Conservation (phyloP, 2,888 invertebrate genomes). For the Dolomedes plantarius region DNA sequence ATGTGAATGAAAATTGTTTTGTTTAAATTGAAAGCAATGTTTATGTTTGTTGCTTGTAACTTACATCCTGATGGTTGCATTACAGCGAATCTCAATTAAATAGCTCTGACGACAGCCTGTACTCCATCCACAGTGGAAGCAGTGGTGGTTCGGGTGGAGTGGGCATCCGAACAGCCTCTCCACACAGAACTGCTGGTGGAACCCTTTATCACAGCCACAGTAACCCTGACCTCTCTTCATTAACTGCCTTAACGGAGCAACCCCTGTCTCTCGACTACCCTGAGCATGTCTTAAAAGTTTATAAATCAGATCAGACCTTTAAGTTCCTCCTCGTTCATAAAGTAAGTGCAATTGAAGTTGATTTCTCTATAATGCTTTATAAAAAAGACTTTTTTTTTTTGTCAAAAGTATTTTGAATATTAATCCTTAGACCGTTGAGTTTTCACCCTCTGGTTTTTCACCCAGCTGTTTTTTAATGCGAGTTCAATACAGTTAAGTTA, state of each 20-base stretch:
- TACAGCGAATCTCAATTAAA: slow-evolving; percentile 74
- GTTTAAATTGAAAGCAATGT: too few species aligned
- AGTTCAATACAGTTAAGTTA: too few species aligned
- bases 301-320: slow-evolving; percentile 96
- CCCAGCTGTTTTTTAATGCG: too few species aligned
- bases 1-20: too few species aligned
- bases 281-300: slow-evolving; percentile 90
- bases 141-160: slow-evolving; percentile 64
- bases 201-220: slow-evolving; percentile 88
- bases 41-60: too few species aligned
- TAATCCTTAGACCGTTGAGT: too few species aligned
- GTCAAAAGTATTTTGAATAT: too few species aligned
- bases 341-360: too few species aligned
- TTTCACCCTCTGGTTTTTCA: too few species aligned
- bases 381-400: too few species aligned
- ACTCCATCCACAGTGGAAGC: slow-evolving; percentile 70
- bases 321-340: slow-evolving; percentile 97
- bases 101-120: slow-evolving; percentile 74
- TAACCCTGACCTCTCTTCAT: slow-evolving; percentile 85
- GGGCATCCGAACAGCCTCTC: slow-evolving; percentile 51
- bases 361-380: too few species aligned
- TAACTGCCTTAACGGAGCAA: slow-evolving; percentile 72
- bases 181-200: slow-evolving; percentile 62
- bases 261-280: slow-evolving; percentile 73
- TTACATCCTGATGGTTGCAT: too few species aligned